These are phyloP conservation scores for Argynnis bischoffii DNA, from an alignment of 2,888 invertebrate genomes.

Conservation along the genomic window DNA sequence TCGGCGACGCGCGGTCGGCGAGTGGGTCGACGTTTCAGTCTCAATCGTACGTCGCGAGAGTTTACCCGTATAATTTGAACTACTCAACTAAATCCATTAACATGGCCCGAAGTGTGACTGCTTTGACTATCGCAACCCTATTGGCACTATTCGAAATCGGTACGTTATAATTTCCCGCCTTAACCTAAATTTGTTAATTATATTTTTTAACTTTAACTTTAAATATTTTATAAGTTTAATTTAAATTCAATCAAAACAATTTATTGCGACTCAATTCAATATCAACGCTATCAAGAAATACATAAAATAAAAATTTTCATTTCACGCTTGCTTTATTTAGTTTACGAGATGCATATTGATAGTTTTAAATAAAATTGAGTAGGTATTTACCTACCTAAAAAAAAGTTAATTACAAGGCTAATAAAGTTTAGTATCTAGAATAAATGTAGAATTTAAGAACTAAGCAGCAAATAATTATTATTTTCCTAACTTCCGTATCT, in stretches of 20 bases:
- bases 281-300: too few relatives aligned
- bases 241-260: too few relatives aligned
- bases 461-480: too few relatives aligned
- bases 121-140: slow-evolving; percentile 60
- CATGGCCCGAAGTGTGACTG: slow-evolving; percentile 62
- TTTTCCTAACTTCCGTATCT: neutral
- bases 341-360: too few relatives aligned
- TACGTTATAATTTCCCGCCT: slow-evolving; percentile 50
- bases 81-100: slow-evolving; percentile 44
- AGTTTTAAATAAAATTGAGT: too few relatives aligned
- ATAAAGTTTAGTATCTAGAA: too few relatives aligned
- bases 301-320: too few relatives aligned
- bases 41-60: slow-evolving; percentile 52
- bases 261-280: too few relatives aligned
- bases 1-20: slow-evolving; percentile 66
- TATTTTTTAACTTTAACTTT: slow-evolving; percentile 4
- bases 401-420: too few relatives aligned
- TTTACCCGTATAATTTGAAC: slow-evolving; percentile 49
- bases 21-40: slow-evolving; percentile 56
- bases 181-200: slow-evolving; percentile 20
- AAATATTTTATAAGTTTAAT: neutral
- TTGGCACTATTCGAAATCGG: slow-evolving; percentile 69
- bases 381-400: too few relatives aligned
- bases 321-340: too few relatives aligned
- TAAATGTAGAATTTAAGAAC: too few relatives aligned